Evolutionary conservation across 1,140 invertebrate genomes (phyloP).

Genomic region (Drosophila bifasciata): DNA sequence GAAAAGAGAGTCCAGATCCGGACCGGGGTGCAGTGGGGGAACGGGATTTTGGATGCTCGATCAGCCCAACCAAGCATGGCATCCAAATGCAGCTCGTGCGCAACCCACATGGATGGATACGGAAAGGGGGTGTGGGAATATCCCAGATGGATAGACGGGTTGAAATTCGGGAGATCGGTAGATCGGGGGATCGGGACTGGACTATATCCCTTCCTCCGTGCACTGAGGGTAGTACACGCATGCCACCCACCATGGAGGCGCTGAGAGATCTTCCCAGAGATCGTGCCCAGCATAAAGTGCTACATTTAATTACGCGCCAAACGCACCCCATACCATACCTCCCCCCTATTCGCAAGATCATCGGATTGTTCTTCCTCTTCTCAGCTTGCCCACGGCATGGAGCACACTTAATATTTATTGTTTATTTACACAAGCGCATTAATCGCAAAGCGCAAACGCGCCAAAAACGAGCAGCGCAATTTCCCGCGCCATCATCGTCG

Average conservation of each 20-base stretch:
- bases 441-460: slow-evolving; percentile 79
- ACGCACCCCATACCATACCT: neutral
- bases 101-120: neutral
- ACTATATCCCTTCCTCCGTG: neutral
- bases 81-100: slow-evolving; percentile 54
- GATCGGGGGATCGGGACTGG: neutral
- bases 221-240: slow-evolving; percentile 32
- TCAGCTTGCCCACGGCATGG: slow-evolving; percentile 57
- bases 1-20: neutral
- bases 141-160: no score
- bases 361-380: slow-evolving; percentile 30
- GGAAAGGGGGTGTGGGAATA: no score
- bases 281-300: slow-evolving; percentile 65
- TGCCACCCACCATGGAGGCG: slow-evolving; percentile 38
- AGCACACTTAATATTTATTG: slow-evolving; percentile 81
- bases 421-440: slow-evolving; percentile 82
- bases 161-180: no score
- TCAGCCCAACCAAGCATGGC: slow-evolving; percentile 18
- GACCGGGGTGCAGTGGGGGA: neutral
- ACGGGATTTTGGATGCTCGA: neutral
- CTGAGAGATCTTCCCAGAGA: slow-evolving; percentile 21
- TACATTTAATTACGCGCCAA: slow-evolving; percentile 70
- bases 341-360: no score
- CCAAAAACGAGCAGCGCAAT: slow-evolving; percentile 75
- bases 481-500: slow-evolving; percentile 44